Evolutionary conservation across 2,888 invertebrate genomes (phyloP).

Genomic region (Panopea generosa): DNA sequence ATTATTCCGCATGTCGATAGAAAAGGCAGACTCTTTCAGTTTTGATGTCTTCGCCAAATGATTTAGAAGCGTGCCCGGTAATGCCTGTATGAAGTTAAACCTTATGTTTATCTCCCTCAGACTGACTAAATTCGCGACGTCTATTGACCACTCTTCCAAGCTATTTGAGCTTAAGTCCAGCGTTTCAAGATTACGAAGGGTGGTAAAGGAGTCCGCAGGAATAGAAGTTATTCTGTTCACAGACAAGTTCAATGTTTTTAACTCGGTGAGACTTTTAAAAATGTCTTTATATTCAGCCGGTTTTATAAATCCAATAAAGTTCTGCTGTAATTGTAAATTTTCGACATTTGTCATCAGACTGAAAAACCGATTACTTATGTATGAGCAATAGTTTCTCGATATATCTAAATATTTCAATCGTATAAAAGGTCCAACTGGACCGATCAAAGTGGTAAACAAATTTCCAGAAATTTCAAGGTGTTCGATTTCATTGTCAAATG

Average conservation of each 20-base stretch:
- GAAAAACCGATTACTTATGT: constrained; percentile 16
- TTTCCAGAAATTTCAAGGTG: constrained; percentile 34
- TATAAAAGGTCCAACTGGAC: constrained; percentile 22
- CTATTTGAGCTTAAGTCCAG: constrained; percentile 40
- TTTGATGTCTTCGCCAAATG: constrained; percentile 7
- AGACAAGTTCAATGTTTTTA: constrained; percentile 26
- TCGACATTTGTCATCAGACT: not conserved
- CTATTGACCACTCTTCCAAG: constrained; percentile 11
- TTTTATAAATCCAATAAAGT: constrained; percentile 29
- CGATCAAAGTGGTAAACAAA: constrained; percentile 10
- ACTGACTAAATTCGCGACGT: constrained; percentile 4
- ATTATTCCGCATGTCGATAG: constrained; percentile 38
- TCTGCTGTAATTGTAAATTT: constrained; percentile 25
- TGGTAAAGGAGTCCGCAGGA: not conserved
- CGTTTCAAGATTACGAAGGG: constrained; percentile 8
- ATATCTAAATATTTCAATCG: constrained; percentile 25
- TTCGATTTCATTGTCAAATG: constrained; percentile 17
- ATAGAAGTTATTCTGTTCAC: constrained; percentile 21
- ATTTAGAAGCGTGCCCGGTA: constrained; percentile 1
- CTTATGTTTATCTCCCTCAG: constrained; percentile 29
- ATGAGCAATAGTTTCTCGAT: constrained; percentile 30
- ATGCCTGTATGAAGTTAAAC: constrained; percentile 18
- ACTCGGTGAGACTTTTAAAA: constrained; percentile 22
- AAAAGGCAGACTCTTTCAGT: not conserved
- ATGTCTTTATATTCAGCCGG: not conserved